Conservation (phyloP, 2,888 invertebrate genomes). For the Drosophila austrosaltans region DNA sequence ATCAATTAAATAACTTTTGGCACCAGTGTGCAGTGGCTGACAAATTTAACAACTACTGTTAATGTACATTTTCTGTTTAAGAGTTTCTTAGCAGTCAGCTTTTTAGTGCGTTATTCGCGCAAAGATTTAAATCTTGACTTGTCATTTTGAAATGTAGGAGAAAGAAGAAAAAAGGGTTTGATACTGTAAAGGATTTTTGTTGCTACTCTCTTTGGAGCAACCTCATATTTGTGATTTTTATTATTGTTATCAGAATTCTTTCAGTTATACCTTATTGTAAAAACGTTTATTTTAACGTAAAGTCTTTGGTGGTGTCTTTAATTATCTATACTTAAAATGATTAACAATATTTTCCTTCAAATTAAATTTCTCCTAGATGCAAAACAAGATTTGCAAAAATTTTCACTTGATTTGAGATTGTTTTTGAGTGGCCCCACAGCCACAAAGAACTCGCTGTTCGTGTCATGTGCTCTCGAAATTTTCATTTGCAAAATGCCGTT, state of each 20-base stretch:
- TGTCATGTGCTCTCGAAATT: slow-evolving; percentile 28
- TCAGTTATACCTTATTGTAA: too few species aligned
- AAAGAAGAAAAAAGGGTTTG: too few species aligned
- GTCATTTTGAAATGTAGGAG: too few species aligned
- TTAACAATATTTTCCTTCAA: background rate
- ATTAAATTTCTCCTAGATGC: background rate
- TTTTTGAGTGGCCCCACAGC: slow-evolving; percentile 12
- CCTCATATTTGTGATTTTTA: too few species aligned
- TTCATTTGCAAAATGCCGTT: slow-evolving; percentile 43
- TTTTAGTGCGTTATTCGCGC: background rate
- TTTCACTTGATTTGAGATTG: background rate
- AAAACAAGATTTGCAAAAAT: background rate
- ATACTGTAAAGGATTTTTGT: too few species aligned
- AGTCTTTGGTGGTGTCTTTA: background rate
- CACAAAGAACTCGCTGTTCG: slow-evolving; percentile 25
- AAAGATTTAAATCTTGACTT: background rate
- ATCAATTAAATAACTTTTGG: too few species aligned
- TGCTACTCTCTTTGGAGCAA: too few species aligned
- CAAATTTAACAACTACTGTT: background rate
- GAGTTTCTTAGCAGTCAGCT: background rate
- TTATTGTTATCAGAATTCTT: too few species aligned
- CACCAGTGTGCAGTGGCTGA: too few species aligned
- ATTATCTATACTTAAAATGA: background rate
- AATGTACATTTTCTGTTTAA: background rate
- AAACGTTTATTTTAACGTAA: too few species aligned